Percentiles rank a stretch among this genome's conserved stretches.
phyloP scores from a whole-genome alignment of 2,888 invertebrate species.

The Dynastes hyllus region DNA sequence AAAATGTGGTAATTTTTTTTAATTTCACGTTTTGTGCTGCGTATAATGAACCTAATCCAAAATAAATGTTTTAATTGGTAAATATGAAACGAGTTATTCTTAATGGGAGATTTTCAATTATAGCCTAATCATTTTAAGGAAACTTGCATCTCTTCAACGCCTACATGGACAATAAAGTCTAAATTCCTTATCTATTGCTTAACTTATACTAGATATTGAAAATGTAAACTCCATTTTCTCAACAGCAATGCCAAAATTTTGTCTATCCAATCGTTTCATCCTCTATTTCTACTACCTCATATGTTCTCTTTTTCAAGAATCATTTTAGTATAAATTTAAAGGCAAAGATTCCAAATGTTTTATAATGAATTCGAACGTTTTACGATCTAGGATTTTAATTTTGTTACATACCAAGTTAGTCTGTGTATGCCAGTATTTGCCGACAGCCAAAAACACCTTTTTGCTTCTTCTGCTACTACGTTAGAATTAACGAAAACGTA shows the following conservation, averaged over 20 bases:
- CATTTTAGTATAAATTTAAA: not conserved
- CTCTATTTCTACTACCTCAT: constrained; percentile 40
- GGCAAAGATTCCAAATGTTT: not conserved
- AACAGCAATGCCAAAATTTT: constrained; percentile 38
- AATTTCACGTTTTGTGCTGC: too few species aligned
- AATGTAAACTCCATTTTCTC: not conserved
- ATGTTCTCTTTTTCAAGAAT: not conserved
- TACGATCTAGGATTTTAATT: too few species aligned
- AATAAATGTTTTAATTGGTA: too few species aligned
- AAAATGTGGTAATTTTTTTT: not conserved
- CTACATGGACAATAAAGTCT: constrained; percentile 34
- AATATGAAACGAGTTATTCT: too few species aligned
- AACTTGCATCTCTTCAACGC: not conserved
- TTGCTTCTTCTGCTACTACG: not conserved
- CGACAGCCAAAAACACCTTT: constrained; percentile 18
- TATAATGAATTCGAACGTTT: too few species aligned
- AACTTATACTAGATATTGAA: not conserved
- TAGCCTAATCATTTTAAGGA: not conserved
- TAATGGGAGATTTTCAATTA: not conserved
- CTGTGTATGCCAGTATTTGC: constrained; percentile 46
- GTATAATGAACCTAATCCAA: too few species aligned
- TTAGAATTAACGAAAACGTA: too few species aligned
- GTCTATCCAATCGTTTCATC: not conserved
- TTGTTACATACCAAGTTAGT: too few species aligned
- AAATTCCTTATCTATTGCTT: constrained; percentile 13